These are phyloP conservation scores for Drosophila nr. perissopoda DNA, from an alignment of 2,888 invertebrate genomes.

Conservation along the genomic window DNA sequence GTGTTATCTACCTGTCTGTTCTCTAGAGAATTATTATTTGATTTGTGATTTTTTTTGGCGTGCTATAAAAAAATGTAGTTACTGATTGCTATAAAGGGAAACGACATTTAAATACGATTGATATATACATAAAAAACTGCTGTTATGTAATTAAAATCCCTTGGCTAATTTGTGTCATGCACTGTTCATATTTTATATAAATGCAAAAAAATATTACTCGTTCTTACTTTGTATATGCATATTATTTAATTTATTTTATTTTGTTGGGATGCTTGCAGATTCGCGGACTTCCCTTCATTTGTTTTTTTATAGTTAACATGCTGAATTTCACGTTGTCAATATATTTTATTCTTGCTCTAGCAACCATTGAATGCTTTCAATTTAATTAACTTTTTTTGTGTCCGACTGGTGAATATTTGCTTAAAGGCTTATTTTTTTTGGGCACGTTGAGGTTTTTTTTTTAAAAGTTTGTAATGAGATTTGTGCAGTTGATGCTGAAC, in stretches of 20 bases:
- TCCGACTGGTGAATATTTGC: slow-evolving; percentile 22
- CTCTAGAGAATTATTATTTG: neutral
- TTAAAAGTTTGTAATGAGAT: slow-evolving; percentile 26
- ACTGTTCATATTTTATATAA: slow-evolving; percentile 7
- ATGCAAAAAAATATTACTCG: neutral
- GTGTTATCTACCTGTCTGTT: neutral
- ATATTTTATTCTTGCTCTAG: slow-evolving; percentile 22
- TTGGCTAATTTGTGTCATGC: slow-evolving; percentile 33
- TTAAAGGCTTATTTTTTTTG: slow-evolving; percentile 3
- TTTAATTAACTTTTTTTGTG: slow-evolving; percentile 68
- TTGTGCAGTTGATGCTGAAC: slow-evolving; percentile 42
- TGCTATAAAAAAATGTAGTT: slow-evolving; percentile 2
- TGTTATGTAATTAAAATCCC: slow-evolving; percentile 10
- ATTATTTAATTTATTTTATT: slow-evolving; percentile 17
- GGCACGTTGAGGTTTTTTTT: neutral
- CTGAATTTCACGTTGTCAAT: slow-evolving; percentile 30
- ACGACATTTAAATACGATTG: neutral
- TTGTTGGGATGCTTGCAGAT: slow-evolving; percentile 8
- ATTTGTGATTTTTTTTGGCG: neutral
- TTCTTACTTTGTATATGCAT: slow-evolving; percentile 1
- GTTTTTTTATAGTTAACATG: slow-evolving; percentile 33
- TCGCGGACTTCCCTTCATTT: slow-evolving; percentile 9
- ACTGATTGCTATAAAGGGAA: neutral
- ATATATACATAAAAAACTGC: neutral
- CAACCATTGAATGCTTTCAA: slow-evolving; percentile 66